Evolutionary conservation across 2,888 invertebrate species (phyloP), one percentile per base, ranked within the genome.

Genomic region (Clitarchus hookeri): DNA sequence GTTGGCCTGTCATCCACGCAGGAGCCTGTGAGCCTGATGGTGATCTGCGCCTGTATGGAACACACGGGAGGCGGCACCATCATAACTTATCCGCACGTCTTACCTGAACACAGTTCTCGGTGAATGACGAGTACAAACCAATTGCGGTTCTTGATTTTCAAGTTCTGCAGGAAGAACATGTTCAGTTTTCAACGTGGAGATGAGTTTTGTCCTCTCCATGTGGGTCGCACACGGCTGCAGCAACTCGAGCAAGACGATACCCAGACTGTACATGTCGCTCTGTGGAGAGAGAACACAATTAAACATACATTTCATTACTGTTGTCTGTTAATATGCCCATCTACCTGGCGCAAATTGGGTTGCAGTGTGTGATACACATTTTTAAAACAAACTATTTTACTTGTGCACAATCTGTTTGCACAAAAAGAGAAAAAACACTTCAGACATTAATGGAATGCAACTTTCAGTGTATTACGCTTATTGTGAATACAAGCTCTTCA

Each of bases 261-360:
- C 97, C 8, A 97, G 91, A 89, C 97, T 97, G 91, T 96, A 97
- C 92, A 97, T 94, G 91, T 97, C 97, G 90, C 96, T 96, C 96
- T 96, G 92, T 87, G 86, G 89, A 87, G 87, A 89, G 82, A 25
- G 27, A 86, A 84, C 77, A 85, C 87, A 53, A 86, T 83, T 54
- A 19, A 44, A n/a, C 25, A 44, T 82, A n/a, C 26, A 80, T 12
- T 78, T 25, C 36, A 36, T 36, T 4, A n/a, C 36, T 3, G 36
- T 36, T 36, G 36, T 36, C 36, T 36, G 36, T 36, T 36, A 36
- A 36, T 36, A 4, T 36, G 36, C 36, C 36, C 36, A 36, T n/a
- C n/a, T n/a, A n/a, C n/a, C n/a, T n/a, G n/a, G n/a, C n/a, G n/a
- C n/a, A n/a, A 1, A 36, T 36, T 36, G 4, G 36, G 36, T 36